A percentile compares a stretch with the other conserved stretches of the same genome.
Evolutionary conservation across 2,888 invertebrate genomes (phyloP).

Genomic region (Allacma fusca): DNA sequence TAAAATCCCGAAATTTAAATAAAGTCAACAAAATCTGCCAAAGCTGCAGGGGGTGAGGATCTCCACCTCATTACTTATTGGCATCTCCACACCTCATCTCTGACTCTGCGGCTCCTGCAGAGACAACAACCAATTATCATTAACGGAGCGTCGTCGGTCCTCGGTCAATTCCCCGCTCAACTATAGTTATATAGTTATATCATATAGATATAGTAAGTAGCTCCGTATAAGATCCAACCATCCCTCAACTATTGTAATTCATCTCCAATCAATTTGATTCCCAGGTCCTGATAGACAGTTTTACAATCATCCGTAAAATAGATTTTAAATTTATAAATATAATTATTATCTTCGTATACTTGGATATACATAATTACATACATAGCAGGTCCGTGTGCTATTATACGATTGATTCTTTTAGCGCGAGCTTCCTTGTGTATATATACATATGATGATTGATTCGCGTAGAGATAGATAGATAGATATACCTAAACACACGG

Average conservation of each 20-base stretch:
- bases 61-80: neutral
- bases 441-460: too few relatives aligned
- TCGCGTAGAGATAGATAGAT: too few relatives aligned
- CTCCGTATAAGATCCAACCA: neutral
- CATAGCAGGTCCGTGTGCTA: too few relatives aligned
- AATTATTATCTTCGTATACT: too few relatives aligned
- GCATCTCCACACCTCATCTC: slow-evolving; percentile 16
- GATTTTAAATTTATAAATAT: too few relatives aligned
- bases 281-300: neutral
- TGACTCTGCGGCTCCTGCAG: neutral
- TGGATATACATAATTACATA: too few relatives aligned
- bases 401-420: too few relatives aligned
- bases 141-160: neutral
- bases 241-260: neutral
- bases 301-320: too few relatives aligned
- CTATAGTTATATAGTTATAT: too few relatives aligned
- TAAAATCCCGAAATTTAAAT: slow-evolving; percentile 1
- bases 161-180: neutral
- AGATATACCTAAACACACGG: too few relatives aligned
- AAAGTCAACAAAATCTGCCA: slow-evolving; percentile 9
- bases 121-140: slow-evolving; percentile 25
- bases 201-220: too few relatives aligned
- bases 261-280: neutral
- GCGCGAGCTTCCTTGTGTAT: too few relatives aligned
- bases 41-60: neutral